These are phyloP conservation scores for Caenorhabditis elegans DNA, from an alignment of 1,140 invertebrate species.

Conservation along the genomic window WBcel235 BX284606.5:14972001-14972500, in stretches of 20 bases:
- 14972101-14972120: conserved; percentile 76
- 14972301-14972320: no score
- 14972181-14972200: conserved; percentile 88
- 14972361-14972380: no score
- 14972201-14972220: conserved; percentile 66
- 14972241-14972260: no score
- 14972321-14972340: no score
- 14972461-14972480: conserved; percentile 91
- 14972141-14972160: conserved; percentile 65
- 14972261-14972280: no score
- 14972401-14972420: no score
- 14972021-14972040: conserved; percentile 52
- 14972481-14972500: conserved; percentile 93
- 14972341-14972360: no score
- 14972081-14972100: conserved; percentile 87
- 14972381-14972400: no score
- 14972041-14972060: conserved; percentile 95
- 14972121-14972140: conserved; percentile 68
- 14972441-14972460: conserved; percentile 82
- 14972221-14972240: background rate
- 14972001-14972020: conserved; percentile 47
- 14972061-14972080: conserved; percentile 84
- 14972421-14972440: conserved; percentile 71
- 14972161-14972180: conserved; percentile 75
- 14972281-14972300: no score